Percentiles rank a stretch among this genome's conserved stretches.
Evolutionary conservation across 2,113 vertebrate species (phyloP).

Genomic region (Scortum barcoo): DNA sequence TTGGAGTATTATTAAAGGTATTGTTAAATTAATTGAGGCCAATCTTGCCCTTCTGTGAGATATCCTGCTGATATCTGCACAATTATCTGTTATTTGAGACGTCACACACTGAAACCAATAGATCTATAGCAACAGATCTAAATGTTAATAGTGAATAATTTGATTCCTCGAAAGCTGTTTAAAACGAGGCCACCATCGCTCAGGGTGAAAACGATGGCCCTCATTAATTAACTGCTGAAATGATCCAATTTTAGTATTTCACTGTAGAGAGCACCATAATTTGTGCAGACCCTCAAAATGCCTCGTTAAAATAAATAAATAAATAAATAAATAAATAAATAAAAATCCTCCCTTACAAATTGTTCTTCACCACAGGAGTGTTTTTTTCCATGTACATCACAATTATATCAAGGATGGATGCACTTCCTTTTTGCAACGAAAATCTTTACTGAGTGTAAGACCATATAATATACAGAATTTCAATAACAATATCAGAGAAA

Average conservation of each 20-base stretch:
- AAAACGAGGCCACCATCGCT: background rate
- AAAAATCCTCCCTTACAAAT: too few relatives aligned
- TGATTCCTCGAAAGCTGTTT: background rate
- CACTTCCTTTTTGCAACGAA: slow-evolving; percentile 47
- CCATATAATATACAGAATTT: slow-evolving; percentile 84
- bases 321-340: background rate
- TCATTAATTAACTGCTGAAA: slow-evolving; percentile 5
- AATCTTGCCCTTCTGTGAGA: background rate
- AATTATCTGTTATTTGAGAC: background rate
- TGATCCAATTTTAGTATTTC: background rate
- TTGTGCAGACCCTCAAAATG: background rate
- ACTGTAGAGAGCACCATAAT: background rate
- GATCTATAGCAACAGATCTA: background rate
- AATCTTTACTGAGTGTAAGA: slow-evolving; percentile 66
- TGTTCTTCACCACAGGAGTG: background rate
- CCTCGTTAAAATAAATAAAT: background rate
- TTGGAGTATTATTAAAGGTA: too few relatives aligned
- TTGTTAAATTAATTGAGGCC: background rate
- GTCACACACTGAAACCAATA: background rate
- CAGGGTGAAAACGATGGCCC: background rate
- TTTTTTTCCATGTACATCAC: slow-evolving; percentile 12
- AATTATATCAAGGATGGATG: slow-evolving; percentile 13
- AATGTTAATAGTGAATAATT: background rate
- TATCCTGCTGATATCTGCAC: background rate
- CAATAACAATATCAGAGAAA: slow-evolving; percentile 84